phyloP scores from a whole-genome alignment of 1,140 invertebrate species.

The Drosophila quadrilineata region DNA sequence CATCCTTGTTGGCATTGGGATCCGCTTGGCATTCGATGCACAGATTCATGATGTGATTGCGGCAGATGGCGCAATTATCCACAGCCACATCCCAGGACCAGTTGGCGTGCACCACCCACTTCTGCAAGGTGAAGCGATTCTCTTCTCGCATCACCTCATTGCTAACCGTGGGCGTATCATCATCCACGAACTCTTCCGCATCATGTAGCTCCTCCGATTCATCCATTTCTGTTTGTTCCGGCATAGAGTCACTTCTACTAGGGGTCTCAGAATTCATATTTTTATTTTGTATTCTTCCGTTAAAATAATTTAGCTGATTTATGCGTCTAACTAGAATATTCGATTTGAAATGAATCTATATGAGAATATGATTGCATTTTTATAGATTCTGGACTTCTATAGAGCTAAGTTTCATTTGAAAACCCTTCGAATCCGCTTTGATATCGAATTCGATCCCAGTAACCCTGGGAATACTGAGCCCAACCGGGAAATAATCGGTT shows the following conservation, averaged over 20 bases:
- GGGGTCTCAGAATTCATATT: conserved; percentile 5
- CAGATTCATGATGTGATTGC: conserved; percentile 99
- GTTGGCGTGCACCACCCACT: conserved; percentile 98
- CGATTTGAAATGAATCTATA: no score
- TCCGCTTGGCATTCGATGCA: conserved; percentile 99
- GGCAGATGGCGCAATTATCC: conserved; percentile 99
- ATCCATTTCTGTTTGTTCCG: conserved; percentile 84
- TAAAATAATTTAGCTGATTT: conserved; percentile 3
- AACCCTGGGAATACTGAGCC: no score
- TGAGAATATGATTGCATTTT: no score
- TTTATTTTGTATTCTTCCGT: conserved; percentile 1
- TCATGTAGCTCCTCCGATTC: conserved; percentile 63
- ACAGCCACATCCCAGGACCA: conserved; percentile 99
- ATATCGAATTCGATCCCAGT: no score
- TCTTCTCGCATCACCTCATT: conserved; percentile 87
- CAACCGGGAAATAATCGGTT: no score
- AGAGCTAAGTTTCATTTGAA: no score
- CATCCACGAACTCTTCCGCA: conserved; percentile 56
- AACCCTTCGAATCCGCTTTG: no score
- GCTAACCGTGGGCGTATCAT: conserved; percentile 87
- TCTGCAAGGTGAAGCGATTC: conserved; percentile 95
- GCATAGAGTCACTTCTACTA: conserved; percentile 31
- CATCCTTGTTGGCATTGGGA: conserved; percentile 97
- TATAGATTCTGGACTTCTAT: no score
- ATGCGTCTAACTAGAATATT: neutral